These are phyloP conservation scores for Amblyopsis hoosieri DNA, from an alignment of 2,797 vertebrate genomes.

Conservation along the genomic window DNA sequence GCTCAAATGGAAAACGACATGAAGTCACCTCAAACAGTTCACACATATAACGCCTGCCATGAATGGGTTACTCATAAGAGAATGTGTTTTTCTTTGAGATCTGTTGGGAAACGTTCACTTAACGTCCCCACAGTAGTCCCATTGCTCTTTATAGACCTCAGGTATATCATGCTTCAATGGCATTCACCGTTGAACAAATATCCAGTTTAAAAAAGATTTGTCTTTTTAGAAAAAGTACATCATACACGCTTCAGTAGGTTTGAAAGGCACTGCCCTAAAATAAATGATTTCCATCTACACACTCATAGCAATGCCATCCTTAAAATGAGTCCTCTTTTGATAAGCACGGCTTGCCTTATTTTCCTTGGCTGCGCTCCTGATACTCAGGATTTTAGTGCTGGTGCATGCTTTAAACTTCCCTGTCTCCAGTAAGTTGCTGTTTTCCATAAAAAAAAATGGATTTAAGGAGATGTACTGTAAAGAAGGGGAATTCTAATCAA, in stretches of 20 bases:
- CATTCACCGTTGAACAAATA: slow-evolving; percentile 34
- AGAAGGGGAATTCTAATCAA: slow-evolving; percentile 61
- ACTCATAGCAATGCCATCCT: slow-evolving; percentile 43
- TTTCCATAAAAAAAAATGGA: slow-evolving; percentile 49
- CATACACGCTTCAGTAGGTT: slow-evolving; percentile 25
- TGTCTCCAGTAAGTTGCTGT: slow-evolving; percentile 46
- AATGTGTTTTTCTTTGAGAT: slow-evolving; percentile 48
- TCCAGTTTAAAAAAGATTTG: not conserved
- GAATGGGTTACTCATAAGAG: slow-evolving; percentile 28
- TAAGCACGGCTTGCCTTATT: slow-evolving; percentile 57
- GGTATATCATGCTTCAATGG: slow-evolving; percentile 42
- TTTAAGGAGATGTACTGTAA: slow-evolving; percentile 42
- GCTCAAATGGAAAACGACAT: slow-evolving; percentile 45
- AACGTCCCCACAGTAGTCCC: slow-evolving; percentile 23
- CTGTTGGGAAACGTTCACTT: slow-evolving; percentile 28
- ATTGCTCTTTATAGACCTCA: slow-evolving; percentile 27
- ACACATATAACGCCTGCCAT: slow-evolving; percentile 26
- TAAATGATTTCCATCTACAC: slow-evolving; percentile 68
- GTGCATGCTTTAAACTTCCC: slow-evolving; percentile 25
- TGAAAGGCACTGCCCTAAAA: slow-evolving; percentile 51
- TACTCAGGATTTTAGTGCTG: slow-evolving; percentile 34
- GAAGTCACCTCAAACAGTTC: slow-evolving; percentile 31
- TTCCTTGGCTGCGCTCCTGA: slow-evolving; percentile 64
- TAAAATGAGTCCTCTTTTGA: slow-evolving; percentile 38
- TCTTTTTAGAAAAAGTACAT: not conserved